Evolutionary conservation across 2,888 invertebrate species (phyloP), one percentile per base, ranked within the genome.

Genomic region (Dromius quadrimaculatus): DNA sequence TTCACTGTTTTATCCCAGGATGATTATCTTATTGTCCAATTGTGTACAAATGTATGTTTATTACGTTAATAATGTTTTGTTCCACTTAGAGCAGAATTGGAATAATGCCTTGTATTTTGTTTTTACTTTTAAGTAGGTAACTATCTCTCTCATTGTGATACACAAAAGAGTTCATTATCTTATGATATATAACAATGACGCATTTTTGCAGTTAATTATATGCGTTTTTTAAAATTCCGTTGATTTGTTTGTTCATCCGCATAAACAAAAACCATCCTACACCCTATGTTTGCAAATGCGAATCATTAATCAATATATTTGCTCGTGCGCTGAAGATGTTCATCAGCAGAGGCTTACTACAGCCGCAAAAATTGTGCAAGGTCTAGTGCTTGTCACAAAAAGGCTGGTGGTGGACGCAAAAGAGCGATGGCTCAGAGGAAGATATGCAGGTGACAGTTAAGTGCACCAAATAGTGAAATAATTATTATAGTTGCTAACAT

Each of bases 401-500:
- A 28, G 4, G 8, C 28, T 8, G 28, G 28, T 5, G 4, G 28
- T 28, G 28, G 28, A 28, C 8, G 28, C 50, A n/a, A 8, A 28
- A 23, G 8, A 8, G 8, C 8, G 11, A 54, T 54, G 50, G 50
- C 50, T 23, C 8, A 15, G 13, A 1, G 3, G 23, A 23, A 54
- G 11, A 11, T 28, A 28, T 13, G 50, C 50, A 54, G 50, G 23
- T 54, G 50, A 54, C 50, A 54, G 50, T 54, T 23, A 23, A 2
- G 11, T 43, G 43, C 15, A 28, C 28, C 28, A 28, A 28, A 8
- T 28, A 8, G 28, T 5, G 28, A 28, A 8, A 28, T 3, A 28
- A 8, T 28, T 28, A 28, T 3, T 28, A 5, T 28, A 5, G 28
- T 28, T 28, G 28, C 8, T 28, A 28, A n/a, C n/a, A n/a, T n/a